These are phyloP conservation scores for Chrysaora quinquecirrha DNA, from an alignment of 30 jellyfish, hydroid and myxozoan species.

Conservation along the genomic window DNA sequence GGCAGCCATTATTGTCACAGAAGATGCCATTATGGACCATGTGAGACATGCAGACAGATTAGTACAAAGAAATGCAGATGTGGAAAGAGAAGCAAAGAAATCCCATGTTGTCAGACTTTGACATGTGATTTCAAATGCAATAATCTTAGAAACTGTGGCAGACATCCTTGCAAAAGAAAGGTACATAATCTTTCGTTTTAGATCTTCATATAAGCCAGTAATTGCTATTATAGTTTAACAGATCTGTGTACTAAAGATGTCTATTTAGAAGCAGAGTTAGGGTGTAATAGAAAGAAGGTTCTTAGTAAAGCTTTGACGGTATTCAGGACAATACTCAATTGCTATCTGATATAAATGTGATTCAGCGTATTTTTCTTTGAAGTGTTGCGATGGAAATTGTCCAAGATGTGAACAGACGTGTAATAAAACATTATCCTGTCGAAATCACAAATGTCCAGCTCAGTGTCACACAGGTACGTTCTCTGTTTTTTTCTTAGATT, in stretches of 20 bases:
- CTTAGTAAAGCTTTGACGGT: too few species aligned
- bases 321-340: too few species aligned
- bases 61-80: conserved; percentile 80
- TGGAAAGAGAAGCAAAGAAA: conserved; percentile 74
- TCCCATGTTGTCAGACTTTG: conserved; percentile 81
- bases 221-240: too few species aligned
- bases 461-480: conserved; percentile 90
- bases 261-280: too few species aligned
- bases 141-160: conserved; percentile 67
- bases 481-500: neutral
- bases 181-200: too few species aligned
- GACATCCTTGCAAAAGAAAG: conserved; percentile 94
- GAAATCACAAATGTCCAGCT: conserved; percentile 95
- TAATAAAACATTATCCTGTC: conserved; percentile 72
- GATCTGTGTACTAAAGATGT: too few species aligned
- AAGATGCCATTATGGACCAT: conserved; percentile 89
- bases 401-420: conserved; percentile 95
- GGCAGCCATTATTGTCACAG: conserved; percentile 82
- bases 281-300: too few species aligned
- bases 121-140: conserved; percentile 88
- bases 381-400: conserved; percentile 97
- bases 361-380: conserved; percentile 2
- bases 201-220: too few species aligned
- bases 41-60: conserved; percentile 93
- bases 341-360: too few species aligned